Evolutionary conservation across 2,113 vertebrate genomes (phyloP).

Genomic region (Diphyllodes magnificus): DNA sequence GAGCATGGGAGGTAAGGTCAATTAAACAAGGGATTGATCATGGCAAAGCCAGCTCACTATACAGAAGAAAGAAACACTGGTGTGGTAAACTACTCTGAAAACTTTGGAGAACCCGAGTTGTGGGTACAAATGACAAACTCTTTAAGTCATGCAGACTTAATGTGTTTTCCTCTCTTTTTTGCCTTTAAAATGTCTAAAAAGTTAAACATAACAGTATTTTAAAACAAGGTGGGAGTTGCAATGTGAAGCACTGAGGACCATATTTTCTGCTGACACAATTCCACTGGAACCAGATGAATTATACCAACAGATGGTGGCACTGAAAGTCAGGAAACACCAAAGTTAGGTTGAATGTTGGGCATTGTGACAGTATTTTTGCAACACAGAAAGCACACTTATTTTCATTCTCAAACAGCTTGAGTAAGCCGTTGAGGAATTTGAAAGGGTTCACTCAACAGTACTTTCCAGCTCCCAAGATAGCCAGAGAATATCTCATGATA

Average conservation of each 20-base stretch:
- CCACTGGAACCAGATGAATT: neutral
- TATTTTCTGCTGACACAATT: neutral
- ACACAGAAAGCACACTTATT: neutral
- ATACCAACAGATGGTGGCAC: neutral
- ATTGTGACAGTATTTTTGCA: neutral
- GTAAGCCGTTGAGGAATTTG: slow-evolving; percentile 33
- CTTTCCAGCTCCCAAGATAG: neutral
- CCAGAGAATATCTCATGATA: neutral
- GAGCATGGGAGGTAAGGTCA: neutral
- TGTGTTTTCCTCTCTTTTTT: neutral
- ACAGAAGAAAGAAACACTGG: neutral
- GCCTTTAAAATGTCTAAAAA: neutral
- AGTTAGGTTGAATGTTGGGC: neutral
- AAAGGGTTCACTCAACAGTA: neutral
- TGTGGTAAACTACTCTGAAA: neutral
- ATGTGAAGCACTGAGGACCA: neutral
- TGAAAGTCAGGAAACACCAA: slow-evolving; percentile 14
- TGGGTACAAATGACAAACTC: neutral
- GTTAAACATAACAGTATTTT: neutral
- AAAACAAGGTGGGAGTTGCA: neutral
- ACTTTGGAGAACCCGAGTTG: neutral
- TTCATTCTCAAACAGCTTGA: neutral
- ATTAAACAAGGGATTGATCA: neutral
- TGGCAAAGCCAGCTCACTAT: neutral
- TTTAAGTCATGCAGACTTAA: neutral